Conservation (phyloP, 1,140 invertebrate species). For the Trissolcus basalis region DNA sequence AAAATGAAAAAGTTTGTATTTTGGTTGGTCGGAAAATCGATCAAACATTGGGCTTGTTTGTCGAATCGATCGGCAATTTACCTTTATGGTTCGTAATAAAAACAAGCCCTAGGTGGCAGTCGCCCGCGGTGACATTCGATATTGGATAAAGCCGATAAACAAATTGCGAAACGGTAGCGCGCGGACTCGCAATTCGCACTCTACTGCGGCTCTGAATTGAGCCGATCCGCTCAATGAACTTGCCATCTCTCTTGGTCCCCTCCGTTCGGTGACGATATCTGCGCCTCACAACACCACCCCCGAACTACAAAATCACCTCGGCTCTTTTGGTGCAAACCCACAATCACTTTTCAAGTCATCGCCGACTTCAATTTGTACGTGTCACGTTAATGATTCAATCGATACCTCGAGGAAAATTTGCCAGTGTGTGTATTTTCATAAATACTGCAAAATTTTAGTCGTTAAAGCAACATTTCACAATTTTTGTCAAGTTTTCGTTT, state of each 20-base stretch:
- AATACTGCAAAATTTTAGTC: too few relatives aligned
- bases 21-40: constrained; percentile 3
- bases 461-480: too few relatives aligned
- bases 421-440: too few relatives aligned
- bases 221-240: constrained; percentile 32
- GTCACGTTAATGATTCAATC: constrained; percentile 10
- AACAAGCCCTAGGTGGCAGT: constrained; percentile 12
- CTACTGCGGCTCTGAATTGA: constrained; percentile 14
- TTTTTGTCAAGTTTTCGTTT: too few relatives aligned
- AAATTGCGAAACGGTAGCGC: not conserved
- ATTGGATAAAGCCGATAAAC: constrained; percentile 11
- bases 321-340: constrained; percentile 4
- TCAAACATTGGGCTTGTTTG: constrained; percentile 16
- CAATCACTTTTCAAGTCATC: constrained; percentile 4
- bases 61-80: constrained; percentile 20
- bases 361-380: not conserved
- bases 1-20: not conserved
- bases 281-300: constrained; percentile 7
- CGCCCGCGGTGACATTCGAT: constrained; percentile 8
- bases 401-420: not conserved
- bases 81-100: constrained; percentile 29
- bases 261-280: constrained; percentile 7
- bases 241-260: constrained; percentile 3
- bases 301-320: constrained; percentile 8
- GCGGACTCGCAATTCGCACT: constrained; percentile 4